Base-by-base conservation (phyloP, 1,140 invertebrate species). In the Idris sp. region DNA sequence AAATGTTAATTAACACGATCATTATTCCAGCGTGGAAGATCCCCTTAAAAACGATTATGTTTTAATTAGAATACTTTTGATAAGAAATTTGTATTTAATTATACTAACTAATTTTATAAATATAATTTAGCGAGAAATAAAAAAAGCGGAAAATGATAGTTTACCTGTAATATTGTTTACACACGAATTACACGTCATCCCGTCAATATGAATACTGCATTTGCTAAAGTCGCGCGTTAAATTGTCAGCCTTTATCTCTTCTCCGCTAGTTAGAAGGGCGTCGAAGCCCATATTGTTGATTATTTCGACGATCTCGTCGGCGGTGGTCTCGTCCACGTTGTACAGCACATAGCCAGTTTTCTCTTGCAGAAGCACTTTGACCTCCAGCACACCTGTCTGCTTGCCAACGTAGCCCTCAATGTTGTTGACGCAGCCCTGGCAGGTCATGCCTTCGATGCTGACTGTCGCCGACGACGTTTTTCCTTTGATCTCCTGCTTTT, bases 181-280 rank as follows among this genome's bases (percentile, higher is more conserved):
- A 77, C 94, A 96, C 30, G 93, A 93, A 75, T 92, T 90, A 67
- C 94, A 96, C 0, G 93, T 95, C 94, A 96, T 96, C 43, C 94
- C 94, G 30, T 90, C 87, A 5, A 96, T 90, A 8, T 89, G 85
- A 48, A 94, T 89, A 19, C 56, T 78, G 40, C 85, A 86, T 9
- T 58, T 79, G 26, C 62, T 81, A 11, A 46, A 30, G 14, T 44
- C 14, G 56, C 94, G 94, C 74, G 91, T 86, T 74, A 96, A 92
- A 36, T 80, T 79, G 10, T 73, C 59, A 65, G 53, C 43, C 53
- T 67, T 58, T 43, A 15, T 30, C 36, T 62, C 61, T 43, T 61
- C 67, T 38, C 30, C 53, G 15, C 58, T 14, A 1, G 19, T 40
- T 31, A 76, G 43, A 30, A 36, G 54, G 8, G 92, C 90, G 38